Percentiles rank a stretch among this genome's conserved stretches.
Conservation (phyloP, 1,140 invertebrate species). For the Drosophila obscura region DNA sequence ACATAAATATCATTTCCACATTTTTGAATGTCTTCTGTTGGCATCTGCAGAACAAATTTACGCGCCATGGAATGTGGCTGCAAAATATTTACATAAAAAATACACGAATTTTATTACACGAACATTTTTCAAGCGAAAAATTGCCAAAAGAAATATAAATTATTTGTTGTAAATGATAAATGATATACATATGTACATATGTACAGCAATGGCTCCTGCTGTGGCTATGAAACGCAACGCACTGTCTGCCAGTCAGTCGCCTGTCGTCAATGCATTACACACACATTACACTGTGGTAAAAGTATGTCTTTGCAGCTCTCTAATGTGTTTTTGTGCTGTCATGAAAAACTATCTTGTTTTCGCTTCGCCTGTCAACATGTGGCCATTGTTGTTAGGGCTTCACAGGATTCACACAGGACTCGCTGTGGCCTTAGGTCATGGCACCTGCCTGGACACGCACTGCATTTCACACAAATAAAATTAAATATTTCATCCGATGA, state of each 20-base stretch:
- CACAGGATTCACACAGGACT: not conserved
- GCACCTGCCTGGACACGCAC: slow-evolving; percentile 15
- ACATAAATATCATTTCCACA: slow-evolving; percentile 1
- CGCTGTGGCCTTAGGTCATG: slow-evolving; percentile 10
- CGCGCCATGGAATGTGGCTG: not conserved
- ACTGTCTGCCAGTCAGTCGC: too few species aligned
- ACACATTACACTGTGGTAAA: slow-evolving; percentile 9
- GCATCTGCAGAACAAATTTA: slow-evolving; percentile 39
- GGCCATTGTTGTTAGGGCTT: slow-evolving; percentile 30
- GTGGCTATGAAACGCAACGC: too few species aligned
- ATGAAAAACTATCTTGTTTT: slow-evolving; percentile 22
- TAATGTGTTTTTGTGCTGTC: slow-evolving; percentile 37
- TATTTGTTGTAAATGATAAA: too few species aligned
- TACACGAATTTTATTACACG: slow-evolving; percentile 5
- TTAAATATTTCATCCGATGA: slow-evolving; percentile 43
- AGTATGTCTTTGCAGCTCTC: slow-evolving; percentile 13
- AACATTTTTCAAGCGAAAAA: too few species aligned
- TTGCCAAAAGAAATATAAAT: not conserved
- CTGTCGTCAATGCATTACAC: slow-evolving; percentile 23
- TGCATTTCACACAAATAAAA: slow-evolving; percentile 54
- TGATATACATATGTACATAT: too few species aligned
- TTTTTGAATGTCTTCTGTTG: slow-evolving; percentile 26
- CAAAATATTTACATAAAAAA: slow-evolving; percentile 10
- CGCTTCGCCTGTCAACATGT: slow-evolving; percentile 11
- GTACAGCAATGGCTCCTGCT: too few species aligned